Conservation (phyloP, 2,888 invertebrate species). For the Xylocampa areola region DNA sequence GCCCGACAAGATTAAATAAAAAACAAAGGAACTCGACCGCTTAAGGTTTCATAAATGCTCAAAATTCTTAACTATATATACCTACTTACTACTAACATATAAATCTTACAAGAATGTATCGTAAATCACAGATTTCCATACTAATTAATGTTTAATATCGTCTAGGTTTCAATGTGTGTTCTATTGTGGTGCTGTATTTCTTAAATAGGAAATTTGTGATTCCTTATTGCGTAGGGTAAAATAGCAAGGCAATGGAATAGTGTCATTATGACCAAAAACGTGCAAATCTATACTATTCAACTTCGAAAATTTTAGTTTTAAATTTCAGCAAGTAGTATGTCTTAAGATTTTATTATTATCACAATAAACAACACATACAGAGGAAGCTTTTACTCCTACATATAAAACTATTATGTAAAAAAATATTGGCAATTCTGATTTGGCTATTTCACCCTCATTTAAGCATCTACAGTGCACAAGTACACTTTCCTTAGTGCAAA, state of each 20-base stretch:
- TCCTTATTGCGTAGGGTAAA: constrained; percentile 7
- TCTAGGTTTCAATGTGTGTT: constrained; percentile 4
- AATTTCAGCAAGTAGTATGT: constrained; percentile 2
- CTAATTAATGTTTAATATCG: constrained; percentile 31
- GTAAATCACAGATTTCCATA: constrained; percentile 67
- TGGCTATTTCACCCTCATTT: constrained; percentile 36
- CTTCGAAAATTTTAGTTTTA: too few relatives aligned
- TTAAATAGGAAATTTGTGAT: constrained; percentile 3
- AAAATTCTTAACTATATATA: constrained; percentile 36
- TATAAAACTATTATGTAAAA: constrained; percentile 4
- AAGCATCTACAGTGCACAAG: constrained; percentile 3
- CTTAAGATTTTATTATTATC: background rate
- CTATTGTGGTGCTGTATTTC: background rate
- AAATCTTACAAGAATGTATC: constrained; percentile 61
- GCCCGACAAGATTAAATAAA: constrained; percentile 7
- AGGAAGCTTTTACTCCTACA: constrained; percentile 1
- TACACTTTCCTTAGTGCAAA: constrained; percentile 32
- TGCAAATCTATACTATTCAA: background rate
- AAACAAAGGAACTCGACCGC: constrained; percentile 48
- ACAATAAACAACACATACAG: background rate
- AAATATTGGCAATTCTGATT: constrained; percentile 38
- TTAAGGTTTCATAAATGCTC: constrained; percentile 48
- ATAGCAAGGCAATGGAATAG: constrained; percentile 4
- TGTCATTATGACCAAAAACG: background rate
- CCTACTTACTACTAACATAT: constrained; percentile 40